Conservation (phyloP, 2,113 vertebrate species). For the Ochotona curzoniae region DNA sequence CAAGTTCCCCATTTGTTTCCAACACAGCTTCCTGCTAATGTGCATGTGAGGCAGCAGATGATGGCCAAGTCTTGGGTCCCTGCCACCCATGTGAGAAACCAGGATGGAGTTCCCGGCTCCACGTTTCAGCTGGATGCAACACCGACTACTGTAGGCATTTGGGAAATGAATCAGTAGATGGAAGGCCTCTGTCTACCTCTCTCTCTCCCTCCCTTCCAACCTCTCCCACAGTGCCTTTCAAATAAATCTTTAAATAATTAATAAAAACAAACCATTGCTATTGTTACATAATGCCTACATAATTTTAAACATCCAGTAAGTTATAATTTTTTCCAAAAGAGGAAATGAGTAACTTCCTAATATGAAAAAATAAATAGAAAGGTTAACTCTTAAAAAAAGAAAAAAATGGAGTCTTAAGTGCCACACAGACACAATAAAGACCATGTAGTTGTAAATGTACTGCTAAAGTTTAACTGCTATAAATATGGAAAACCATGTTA, state of each 20-base stretch:
- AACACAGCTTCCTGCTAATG: too few relatives aligned
- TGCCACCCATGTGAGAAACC: too few relatives aligned
- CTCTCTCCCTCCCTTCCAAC: too few relatives aligned
- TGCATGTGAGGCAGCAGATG: too few relatives aligned
- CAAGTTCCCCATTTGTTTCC: too few relatives aligned
- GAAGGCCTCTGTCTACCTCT: too few relatives aligned
- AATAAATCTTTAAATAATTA: neutral
- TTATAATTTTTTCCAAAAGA: neutral
- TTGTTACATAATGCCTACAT: neutral
- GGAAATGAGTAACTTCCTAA: conserved; percentile 1
- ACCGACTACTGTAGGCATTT: too few relatives aligned
- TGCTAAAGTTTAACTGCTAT: neutral
- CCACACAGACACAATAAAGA: neutral
- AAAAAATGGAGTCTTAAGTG: neutral
- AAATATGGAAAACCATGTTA: neutral
- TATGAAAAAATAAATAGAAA: neutral
- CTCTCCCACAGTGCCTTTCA: too few relatives aligned
- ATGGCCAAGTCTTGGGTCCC: too few relatives aligned
- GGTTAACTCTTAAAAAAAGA: neutral
- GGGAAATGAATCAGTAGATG: too few relatives aligned
- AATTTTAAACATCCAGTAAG: neutral
- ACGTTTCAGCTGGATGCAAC: too few relatives aligned
- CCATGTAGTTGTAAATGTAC: neutral
- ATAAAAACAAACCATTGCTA: neutral
- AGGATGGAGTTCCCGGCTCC: too few relatives aligned